A percentile compares a stretch with the other conserved stretches of the same genome.
Evolutionary conservation across 2,113 vertebrate genomes (phyloP).

Genomic region (Fregata magnificens): DNA sequence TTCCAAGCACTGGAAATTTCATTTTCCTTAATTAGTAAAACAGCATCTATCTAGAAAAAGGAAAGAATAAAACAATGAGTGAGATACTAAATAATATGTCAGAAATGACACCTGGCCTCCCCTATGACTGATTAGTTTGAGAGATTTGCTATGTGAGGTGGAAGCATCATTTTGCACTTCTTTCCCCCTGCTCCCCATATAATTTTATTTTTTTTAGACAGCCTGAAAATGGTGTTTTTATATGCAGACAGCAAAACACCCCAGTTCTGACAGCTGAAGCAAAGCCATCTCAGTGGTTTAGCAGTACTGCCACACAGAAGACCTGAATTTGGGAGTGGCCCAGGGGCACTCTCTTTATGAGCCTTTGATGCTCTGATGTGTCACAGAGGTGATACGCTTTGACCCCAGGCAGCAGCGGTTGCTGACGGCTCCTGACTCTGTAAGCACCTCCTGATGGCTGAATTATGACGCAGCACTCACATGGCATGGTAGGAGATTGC

Average conservation of each 20-base stretch:
- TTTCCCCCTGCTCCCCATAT: background rate
- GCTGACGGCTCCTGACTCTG: constrained; percentile 23
- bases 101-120: constrained; percentile 73
- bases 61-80: constrained; percentile 46
- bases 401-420: background rate
- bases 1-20: constrained; percentile 56
- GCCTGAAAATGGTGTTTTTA: constrained; percentile 60
- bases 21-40: constrained; percentile 75
- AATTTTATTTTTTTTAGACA: background rate
- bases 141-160: constrained; percentile 62
- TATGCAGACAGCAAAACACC: constrained; percentile 30
- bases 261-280: constrained; percentile 59
- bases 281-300: constrained; percentile 37
- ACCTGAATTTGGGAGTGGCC: constrained; percentile 59
- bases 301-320: constrained; percentile 19
- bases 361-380: constrained; percentile 57
- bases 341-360: constrained; percentile 53
- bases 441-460: constrained; percentile 38
- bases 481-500: background rate
- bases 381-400: constrained; percentile 49
- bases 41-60: constrained; percentile 38
- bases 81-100: constrained; percentile 73
- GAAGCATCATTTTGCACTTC: constrained; percentile 29
- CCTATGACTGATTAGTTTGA: constrained; percentile 73
- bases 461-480: constrained; percentile 14